A percentile compares a stretch with the other conserved stretches of the same genome.
These are phyloP conservation scores for Podarcis raffonei DNA, from an alignment of 2,113 vertebrate genomes.

Conservation along the genomic window DNA sequence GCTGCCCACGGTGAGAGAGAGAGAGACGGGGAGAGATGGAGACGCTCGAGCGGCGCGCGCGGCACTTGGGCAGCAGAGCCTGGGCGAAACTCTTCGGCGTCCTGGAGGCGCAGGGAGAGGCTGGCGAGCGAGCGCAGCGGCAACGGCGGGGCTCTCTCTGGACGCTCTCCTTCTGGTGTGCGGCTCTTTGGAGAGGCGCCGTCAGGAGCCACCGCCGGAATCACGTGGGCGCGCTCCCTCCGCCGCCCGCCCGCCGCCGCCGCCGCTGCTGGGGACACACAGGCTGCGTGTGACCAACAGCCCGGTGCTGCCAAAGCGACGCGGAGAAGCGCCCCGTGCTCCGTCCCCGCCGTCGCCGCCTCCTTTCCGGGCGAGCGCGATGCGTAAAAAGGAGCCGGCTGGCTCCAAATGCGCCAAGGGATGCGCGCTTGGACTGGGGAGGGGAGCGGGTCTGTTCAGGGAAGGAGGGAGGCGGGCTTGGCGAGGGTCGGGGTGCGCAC, in stretches of 20 bases:
- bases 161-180: slow-evolving; percentile 51
- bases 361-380: not conserved
- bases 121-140: not conserved
- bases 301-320: slow-evolving; percentile 49
- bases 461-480: not conserved
- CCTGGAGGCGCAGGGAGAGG: slow-evolving; percentile 42
- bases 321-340: not conserved
- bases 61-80: slow-evolving; percentile 31
- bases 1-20: not conserved
- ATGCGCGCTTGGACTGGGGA: not conserved
- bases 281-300: slow-evolving; percentile 56
- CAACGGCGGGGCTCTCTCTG: slow-evolving; percentile 38
- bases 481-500: not conserved
- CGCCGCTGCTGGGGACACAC: slow-evolving; percentile 60
- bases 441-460: not conserved
- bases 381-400: not conserved
- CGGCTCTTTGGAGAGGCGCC: slow-evolving; percentile 71
- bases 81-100: slow-evolving; percentile 61
- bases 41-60: slow-evolving; percentile 25
- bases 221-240: slow-evolving; percentile 77
- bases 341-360: not conserved
- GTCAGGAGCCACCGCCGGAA: slow-evolving; percentile 64
- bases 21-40: not conserved
- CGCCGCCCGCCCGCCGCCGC: slow-evolving; percentile 51
- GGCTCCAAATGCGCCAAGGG: not conserved